Percentiles rank a stretch among this genome's conserved stretches.
phyloP scores from a whole-genome alignment of 35 echinoderm and acorn worm species.

The Stichopus chloronotus region DNA sequence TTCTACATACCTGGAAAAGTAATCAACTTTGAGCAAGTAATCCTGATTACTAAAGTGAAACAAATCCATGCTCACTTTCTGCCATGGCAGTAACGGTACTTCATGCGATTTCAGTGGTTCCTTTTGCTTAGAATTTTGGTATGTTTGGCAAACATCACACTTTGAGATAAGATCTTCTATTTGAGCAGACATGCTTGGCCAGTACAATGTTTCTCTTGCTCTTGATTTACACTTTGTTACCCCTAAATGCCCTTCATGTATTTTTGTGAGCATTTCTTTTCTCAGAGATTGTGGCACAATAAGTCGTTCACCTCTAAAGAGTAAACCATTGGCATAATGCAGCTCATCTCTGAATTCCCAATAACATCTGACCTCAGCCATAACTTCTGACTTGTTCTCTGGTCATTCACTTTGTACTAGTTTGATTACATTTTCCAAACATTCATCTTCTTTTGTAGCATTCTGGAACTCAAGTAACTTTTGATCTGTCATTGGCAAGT shows the following conservation, averaged over 20 bases:
- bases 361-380: not conserved
- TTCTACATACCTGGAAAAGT: not conserved
- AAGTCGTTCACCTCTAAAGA: not conserved
- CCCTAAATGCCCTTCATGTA: not conserved
- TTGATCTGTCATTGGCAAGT: conserved; percentile 36
- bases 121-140: too few relatives aligned
- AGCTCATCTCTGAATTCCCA: not conserved
- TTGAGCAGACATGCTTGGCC: too few relatives aligned
- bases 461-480: conserved; percentile 17
- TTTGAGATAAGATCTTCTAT: too few relatives aligned
- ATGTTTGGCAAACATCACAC: too few relatives aligned
- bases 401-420: not conserved
- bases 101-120: too few relatives aligned
- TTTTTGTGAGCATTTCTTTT: not conserved
- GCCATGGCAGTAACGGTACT: not conserved
- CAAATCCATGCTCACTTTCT: not conserved
- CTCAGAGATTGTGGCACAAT: not conserved
- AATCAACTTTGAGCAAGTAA: not conserved
- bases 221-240: not conserved
- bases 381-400: not conserved
- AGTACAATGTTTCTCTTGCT: too few relatives aligned
- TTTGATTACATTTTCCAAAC: conserved; percentile 7
- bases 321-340: not conserved
- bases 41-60: not conserved
- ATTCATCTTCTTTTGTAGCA: conserved; percentile 39